These are phyloP conservation scores for Heterochromis multidens DNA, from an alignment of 2,113 vertebrate species.

Conservation along the genomic window DNA sequence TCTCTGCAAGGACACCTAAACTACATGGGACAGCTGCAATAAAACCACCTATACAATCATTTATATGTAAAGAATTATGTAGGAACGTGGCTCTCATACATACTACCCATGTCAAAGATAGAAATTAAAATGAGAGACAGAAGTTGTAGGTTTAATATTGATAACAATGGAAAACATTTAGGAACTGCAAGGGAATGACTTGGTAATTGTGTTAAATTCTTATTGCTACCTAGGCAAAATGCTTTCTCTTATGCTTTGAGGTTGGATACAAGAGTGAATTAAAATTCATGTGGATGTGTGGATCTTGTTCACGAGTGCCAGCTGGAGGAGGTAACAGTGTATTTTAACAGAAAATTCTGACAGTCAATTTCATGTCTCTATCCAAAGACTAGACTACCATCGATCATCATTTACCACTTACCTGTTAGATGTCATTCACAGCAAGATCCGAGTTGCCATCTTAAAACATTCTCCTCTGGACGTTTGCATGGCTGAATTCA, in stretches of 20 bases:
- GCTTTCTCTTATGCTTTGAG: not conserved
- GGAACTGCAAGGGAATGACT: not conserved
- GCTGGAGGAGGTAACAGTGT: conserved; percentile 9
- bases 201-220: not conserved
- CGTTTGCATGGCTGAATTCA: conserved; percentile 47
- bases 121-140: not conserved
- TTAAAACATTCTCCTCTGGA: conserved; percentile 6
- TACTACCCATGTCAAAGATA: not conserved
- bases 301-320: conserved; percentile 8
- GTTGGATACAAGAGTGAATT: conserved; percentile 2
- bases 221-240: conserved; percentile 2
- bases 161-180: not conserved
- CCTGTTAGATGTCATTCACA: conserved; percentile 14
- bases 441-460: conserved; percentile 26
- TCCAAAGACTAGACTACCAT: conserved; percentile 39
- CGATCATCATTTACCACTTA: conserved; percentile 60
- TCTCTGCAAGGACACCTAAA: conserved; percentile 18
- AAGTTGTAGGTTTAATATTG: not conserved
- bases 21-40: not conserved
- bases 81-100: not conserved
- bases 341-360: conserved; percentile 38
- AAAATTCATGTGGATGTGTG: not conserved
- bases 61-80: conserved; percentile 18
- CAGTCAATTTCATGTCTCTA: conserved; percentile 24
- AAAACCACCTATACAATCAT: conserved; percentile 13